Evolutionary conservation across 2,888 invertebrate genomes (phyloP), one percentile per base, ranked within the genome.

Genomic region (Xanthia icteritia): DNA sequence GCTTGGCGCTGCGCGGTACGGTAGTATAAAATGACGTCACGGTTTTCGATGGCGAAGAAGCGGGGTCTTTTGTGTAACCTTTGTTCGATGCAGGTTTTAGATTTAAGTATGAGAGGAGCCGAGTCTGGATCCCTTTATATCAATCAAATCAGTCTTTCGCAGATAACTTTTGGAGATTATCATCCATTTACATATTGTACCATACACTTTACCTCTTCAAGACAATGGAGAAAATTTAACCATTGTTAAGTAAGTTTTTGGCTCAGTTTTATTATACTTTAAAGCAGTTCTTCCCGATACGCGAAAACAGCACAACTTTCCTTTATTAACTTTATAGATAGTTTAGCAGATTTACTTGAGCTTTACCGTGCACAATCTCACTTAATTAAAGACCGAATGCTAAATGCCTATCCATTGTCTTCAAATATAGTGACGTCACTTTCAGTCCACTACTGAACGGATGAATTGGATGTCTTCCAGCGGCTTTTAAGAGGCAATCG

Each of bases 381-480:
- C 66, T 86, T 73, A 86, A 86, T 86, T 75, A 64, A 83, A 79
- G 63, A 64, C 66, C 70, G 63, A 75, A 64, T 71, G 56, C 79
- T 83, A 68, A 75, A 67, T 51, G 64, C 74, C 56, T 42, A 56
- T 64, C 84, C 63, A 86, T 84, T 84, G 87, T 86, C 84, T 84
- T 66, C 79, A 31, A 86, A 75, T 63, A 75, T 42, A 65, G 79
- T 84, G 79, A 72, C 86, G 80, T 75, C 86, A 86, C 51, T 86
- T 76, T n/a, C 84, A 86, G 84, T 67, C 66, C 75, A 72, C 79
- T 70, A 69, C 60, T 51, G 69, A 69, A 64, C 72, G 60, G 60
- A 75, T 75, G 85, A 84, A 80, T 87, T 87, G 87, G 87, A 61
- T 65, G 81, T 73, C 85, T 87, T 85, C 85, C 84, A 85, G 64